These are phyloP conservation scores for Pristionchus mayeri DNA, from an alignment of 2,888 invertebrate species.

Conservation along the genomic window DNA sequence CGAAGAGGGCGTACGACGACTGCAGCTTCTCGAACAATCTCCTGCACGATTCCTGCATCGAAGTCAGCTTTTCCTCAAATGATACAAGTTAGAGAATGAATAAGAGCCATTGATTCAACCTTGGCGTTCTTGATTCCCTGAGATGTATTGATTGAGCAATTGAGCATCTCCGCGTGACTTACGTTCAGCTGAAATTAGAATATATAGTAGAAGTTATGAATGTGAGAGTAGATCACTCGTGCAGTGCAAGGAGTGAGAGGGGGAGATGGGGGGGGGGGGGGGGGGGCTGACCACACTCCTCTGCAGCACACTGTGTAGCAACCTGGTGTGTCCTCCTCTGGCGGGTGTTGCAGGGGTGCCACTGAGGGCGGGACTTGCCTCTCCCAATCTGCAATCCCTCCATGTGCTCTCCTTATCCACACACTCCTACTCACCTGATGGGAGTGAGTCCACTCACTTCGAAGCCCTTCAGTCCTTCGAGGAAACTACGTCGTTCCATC, in stretches of 20 bases:
- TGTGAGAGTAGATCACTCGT: neutral
- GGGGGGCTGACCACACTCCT: neutral
- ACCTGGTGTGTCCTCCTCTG: neutral
- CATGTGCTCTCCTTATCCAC: neutral
- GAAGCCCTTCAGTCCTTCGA: conserved; percentile 19
- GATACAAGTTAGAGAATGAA: neutral
- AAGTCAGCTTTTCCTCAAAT: neutral
- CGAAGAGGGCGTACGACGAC: neutral
- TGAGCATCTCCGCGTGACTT: neutral
- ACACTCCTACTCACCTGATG: neutral
- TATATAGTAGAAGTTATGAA: neutral
- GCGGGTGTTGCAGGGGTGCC: neutral
- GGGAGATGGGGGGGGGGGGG: too few relatives aligned
- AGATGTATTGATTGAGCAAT: conserved; percentile 24
- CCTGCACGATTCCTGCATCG: neutral
- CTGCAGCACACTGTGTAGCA: neutral
- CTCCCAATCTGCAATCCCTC: neutral
- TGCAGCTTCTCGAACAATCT: neutral
- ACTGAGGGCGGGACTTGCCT: neutral
- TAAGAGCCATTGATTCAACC: neutral
- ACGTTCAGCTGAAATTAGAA: neutral
- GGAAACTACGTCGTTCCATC: conserved; percentile 2
- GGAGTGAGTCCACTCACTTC: conserved; percentile 20
- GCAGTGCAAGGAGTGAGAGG: too few relatives aligned
- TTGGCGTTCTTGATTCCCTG: conserved; percentile 4